Base-by-base conservation (phyloP, 2,797 vertebrate genomes). In the Hypotaenidia philippensis region DNA sequence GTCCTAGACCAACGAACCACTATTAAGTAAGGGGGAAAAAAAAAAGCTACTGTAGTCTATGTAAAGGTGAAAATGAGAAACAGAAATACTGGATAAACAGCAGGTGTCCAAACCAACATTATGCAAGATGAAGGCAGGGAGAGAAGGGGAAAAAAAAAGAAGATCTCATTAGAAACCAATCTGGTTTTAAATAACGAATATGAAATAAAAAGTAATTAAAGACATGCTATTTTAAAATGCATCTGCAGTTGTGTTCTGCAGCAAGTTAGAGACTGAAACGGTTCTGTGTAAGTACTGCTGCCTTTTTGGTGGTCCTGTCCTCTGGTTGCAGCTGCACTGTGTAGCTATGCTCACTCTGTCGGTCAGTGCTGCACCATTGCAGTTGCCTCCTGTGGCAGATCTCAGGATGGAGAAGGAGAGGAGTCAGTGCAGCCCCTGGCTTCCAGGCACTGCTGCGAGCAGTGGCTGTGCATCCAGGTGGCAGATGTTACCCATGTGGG, bases 11-110 rank as follows among this genome's bases (percentile, higher is more conserved):
- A 44, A 9, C 7, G 23, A 72, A 29, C 16, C n/a, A 20, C 49
- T 41, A 6, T 25, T 26, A 29, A 64, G 21, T 27, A 38, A 56
- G 9, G 14, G 14, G 9, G 14, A 40, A 68, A 55, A 71, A 36
- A 31, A 19, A 12, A 0, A 0, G 21, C 47, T 85, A 10, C 29
- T 70, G 1, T 53, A 18, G 20, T 60, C 9, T 25, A 26, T 25
- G 15, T 34, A 21, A 74, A 81, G 45, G 25, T 38, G 52, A 80
- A 77, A 76, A 85, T 31, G 17, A 74, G 38, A 74, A 69, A 59
- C 9, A 27, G 21, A 63, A 80, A 53, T 40, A 34, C 32, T 5
- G 9, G 52, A 87, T 4, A 56, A 91, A 87, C 13, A 82, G 31
- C 53, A 72, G 63, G 18, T 76, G 44, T 78, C 85, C 78, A 52